A percentile compares a stretch with the other conserved stretches of the same genome.
phyloP scores from a whole-genome alignment of 2,888 invertebrate genomes.

The Cactoblastis cactorum region DNA sequence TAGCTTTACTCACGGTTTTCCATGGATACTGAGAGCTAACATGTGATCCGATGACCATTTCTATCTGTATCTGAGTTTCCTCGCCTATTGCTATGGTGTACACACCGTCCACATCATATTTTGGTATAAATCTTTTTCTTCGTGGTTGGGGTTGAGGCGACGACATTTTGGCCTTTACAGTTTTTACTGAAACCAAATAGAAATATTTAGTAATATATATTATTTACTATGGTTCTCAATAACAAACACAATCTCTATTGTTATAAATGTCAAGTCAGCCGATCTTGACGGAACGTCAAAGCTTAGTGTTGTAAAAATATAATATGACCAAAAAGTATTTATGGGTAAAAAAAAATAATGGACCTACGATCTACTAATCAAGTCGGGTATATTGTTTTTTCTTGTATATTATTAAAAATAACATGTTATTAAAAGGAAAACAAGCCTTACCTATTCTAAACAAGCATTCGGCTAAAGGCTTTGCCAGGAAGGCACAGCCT shows the following conservation, averaged over 20 bases:
- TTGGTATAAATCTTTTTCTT: slow-evolving; percentile 65
- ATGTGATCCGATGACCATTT: slow-evolving; percentile 83
- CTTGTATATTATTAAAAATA: no score
- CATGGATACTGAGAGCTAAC: slow-evolving; percentile 87
- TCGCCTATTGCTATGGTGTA: slow-evolving; percentile 72
- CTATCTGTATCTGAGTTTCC: slow-evolving; percentile 80
- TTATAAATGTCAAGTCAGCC: neutral
- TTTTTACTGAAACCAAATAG: slow-evolving; percentile 38
- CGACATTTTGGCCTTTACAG: slow-evolving; percentile 35
- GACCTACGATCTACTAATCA: no score
- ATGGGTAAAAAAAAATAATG: no score
- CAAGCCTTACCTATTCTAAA: no score
- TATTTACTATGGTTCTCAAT: neutral
- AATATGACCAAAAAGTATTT: neutral
- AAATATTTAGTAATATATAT: neutral
- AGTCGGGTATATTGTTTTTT: no score
- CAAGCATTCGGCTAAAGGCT: no score
- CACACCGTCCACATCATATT: slow-evolving; percentile 79
- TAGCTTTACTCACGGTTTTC: slow-evolving; percentile 81
- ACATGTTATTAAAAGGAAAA: no score
- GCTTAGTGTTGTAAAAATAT: neutral
- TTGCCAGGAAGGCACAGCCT: no score
- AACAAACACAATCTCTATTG: neutral
- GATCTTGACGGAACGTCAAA: no score
- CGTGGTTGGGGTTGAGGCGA: slow-evolving; percentile 42